phyloP scores from a whole-genome alignment of 2,797 vertebrate genomes.

The Labroides dimidiatus region DNA sequence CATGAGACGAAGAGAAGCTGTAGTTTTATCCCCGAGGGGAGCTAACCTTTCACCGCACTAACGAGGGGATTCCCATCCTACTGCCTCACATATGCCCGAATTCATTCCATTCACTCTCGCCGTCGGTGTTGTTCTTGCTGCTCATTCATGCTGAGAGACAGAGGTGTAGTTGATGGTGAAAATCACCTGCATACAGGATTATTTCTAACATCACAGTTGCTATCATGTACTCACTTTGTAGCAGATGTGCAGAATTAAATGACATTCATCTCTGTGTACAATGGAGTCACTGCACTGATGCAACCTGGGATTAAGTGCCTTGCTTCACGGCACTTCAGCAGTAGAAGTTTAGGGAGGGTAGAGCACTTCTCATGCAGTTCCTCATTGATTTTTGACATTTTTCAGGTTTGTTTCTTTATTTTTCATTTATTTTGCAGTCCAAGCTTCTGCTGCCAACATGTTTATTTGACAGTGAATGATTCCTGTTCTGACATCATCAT shows the following conservation, averaged over 20 bases:
- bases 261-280: conserved; percentile 3
- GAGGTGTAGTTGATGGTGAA: conserved; percentile 6
- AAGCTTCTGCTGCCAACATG: background rate
- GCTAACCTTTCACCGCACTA: conserved; percentile 13
- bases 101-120: conserved; percentile 11
- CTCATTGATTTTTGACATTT: conserved; percentile 14
- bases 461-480: conserved; percentile 28
- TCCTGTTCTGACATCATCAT: conserved; percentile 18
- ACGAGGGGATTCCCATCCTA: conserved; percentile 21
- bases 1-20: background rate
- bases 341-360: conserved; percentile 5
- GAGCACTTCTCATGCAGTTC: conserved; percentile 17
- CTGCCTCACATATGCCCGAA: background rate
- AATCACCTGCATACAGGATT: conserved; percentile 5
- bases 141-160: conserved; percentile 21
- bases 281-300: conserved; percentile 31
- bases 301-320: conserved; percentile 57
- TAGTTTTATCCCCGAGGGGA: conserved; percentile 2
- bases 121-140: conserved; percentile 13
- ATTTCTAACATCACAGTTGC: conserved; percentile 14
- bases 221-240: conserved; percentile 26
- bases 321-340: conserved; percentile 52
- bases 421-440: background rate
- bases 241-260: conserved; percentile 21
- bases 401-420: background rate